phyloP scores from a whole-genome alignment of 2,888 invertebrate species.

The Cylindroiulus punctatus region DNA sequence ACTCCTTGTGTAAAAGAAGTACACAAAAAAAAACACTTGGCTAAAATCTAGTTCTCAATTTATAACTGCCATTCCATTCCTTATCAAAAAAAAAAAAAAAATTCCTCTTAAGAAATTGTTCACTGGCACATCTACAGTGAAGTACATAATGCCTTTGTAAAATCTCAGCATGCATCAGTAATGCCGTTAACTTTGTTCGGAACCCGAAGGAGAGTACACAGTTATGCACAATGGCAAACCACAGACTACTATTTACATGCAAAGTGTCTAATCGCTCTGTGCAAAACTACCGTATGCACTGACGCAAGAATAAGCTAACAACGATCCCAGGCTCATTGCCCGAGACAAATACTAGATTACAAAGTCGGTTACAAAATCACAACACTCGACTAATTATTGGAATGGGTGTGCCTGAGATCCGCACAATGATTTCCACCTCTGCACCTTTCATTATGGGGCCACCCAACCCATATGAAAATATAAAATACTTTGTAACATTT shows the following conservation, averaged over 20 bases:
- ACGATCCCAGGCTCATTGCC: not conserved
- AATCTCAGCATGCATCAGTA: not conserved
- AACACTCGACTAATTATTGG: not conserved
- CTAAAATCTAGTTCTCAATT: no score
- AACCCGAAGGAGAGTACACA: not conserved
- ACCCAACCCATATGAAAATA: constrained; percentile 27
- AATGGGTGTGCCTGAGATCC: not conserved
- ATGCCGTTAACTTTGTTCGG: not conserved
- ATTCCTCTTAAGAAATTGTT: no score
- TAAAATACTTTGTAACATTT: constrained; percentile 5
- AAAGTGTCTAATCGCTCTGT: not conserved
- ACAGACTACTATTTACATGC: not conserved
- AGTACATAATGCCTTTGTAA: not conserved
- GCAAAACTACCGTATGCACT: not conserved
- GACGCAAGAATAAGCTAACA: not conserved
- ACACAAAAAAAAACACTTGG: no score
- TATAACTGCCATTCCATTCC: no score
- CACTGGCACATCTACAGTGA: no score
- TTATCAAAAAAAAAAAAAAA: no score
- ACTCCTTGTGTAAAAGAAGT: no score
- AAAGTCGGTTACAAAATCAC: not conserved
- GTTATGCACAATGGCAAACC: not conserved
- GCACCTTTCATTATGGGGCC: not conserved
- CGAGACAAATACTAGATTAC: not conserved
- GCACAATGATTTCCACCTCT: not conserved